These are phyloP conservation scores for Chrysochloris asiatica DNA, from an alignment of 2,113 vertebrate genomes.

Conservation along the genomic window DNA sequence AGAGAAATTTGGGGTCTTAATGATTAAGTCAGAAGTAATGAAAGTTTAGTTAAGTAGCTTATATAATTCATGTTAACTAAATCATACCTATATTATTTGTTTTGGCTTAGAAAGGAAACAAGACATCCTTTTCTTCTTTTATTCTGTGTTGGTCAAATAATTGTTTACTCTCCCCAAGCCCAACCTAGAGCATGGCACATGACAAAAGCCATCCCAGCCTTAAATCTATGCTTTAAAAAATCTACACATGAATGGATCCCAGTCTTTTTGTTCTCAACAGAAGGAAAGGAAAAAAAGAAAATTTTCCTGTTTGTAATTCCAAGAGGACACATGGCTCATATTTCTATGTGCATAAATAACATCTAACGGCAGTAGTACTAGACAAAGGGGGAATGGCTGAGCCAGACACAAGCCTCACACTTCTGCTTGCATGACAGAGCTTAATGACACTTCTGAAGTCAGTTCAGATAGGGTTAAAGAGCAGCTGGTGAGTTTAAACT, in stretches of 20 bases:
- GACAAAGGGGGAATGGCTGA: background rate
- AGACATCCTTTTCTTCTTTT: background rate
- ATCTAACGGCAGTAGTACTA: too few species aligned
- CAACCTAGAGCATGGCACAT: background rate
- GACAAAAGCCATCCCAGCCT: background rate
- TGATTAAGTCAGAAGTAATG: background rate
- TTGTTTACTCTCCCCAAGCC: background rate
- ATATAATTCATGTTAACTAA: background rate
- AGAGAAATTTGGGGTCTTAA: background rate
- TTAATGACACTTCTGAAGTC: too few species aligned
- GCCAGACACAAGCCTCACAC: background rate
- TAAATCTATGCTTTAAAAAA: slow-evolving; percentile 27
- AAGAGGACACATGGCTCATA: background rate
- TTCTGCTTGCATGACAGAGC: background rate
- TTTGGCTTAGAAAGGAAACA: slow-evolving; percentile 34
- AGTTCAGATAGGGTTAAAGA: too few species aligned
- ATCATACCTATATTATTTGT: background rate
- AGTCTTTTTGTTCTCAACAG: background rate
- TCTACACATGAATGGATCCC: background rate
- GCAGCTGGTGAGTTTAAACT: too few species aligned
- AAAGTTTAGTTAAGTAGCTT: background rate
- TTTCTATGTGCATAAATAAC: background rate
- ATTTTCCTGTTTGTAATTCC: background rate
- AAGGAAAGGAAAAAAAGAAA: background rate
- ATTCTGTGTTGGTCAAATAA: background rate